Evolutionary conservation across 2,888 invertebrate genomes (phyloP), one percentile per base, ranked within the genome.

Genomic region (Macrostomum cliftonense): DNA sequence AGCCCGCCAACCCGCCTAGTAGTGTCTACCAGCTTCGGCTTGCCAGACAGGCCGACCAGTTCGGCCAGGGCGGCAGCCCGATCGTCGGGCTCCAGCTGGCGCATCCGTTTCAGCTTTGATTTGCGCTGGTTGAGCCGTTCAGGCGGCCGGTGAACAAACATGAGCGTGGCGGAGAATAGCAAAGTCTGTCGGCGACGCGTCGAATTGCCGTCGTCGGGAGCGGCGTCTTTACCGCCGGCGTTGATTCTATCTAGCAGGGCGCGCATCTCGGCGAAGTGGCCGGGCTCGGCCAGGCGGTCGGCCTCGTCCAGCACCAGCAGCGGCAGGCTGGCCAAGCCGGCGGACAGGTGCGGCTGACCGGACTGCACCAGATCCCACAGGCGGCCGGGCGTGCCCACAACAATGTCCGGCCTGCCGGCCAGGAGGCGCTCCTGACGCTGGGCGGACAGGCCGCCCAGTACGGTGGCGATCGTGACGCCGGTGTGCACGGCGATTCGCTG

Each of bases 301-400:
- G 95, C 93, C 74, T 99, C 97, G 69, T 99, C 97, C 57, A 95
- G 84, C 0, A 87, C 91, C 54, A 97, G 73, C 68, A 79, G 86
- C 11, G 58, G 56, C 9, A 72, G 56, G 13, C 57, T 53, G 28
- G 28, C 28, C 5, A 59, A 57, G 48, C 72, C 54, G 16, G 57
- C 59, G 1, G 55, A 49, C 45, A 69, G 57, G 49, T 71, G 67
- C 1, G 57, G 55, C 40, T 71, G 58, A n/a, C 61, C 63, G 62
- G 80, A 77, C 53, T 79, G 75, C 40, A 88, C 75, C 13, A 97
- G 74, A 71, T 95, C 89, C 95, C 95, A 97, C 28, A 97, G 75
- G 12, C 97, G 74, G 0, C 97, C 97, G 0, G 97, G 95, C 0
- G 97, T 97, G 1, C 88, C 95, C 37, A 97, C 86, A 1, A 97